Conservation (phyloP, 2,888 invertebrate genomes). For the Isoperla grammatica region DNA sequence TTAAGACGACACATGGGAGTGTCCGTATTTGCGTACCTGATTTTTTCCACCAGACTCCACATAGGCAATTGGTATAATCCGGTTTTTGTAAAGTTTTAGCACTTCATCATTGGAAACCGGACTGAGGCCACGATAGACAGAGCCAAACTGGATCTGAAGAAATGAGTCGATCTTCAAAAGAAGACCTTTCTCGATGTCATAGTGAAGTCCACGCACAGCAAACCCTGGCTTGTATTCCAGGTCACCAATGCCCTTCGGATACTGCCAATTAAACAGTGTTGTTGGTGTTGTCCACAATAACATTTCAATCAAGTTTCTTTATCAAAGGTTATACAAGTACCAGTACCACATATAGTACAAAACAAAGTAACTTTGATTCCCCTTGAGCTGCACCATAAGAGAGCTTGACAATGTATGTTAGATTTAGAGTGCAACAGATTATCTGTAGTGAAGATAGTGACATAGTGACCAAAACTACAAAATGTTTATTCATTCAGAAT, state of each 20-base stretch:
- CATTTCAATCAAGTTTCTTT: background rate
- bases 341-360: no score
- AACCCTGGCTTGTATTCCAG: conserved; percentile 88
- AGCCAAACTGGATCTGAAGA: conserved; percentile 92
- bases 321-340: no score
- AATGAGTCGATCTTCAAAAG: conserved; percentile 93
- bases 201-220: conserved; percentile 95
- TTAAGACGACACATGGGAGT: no score
- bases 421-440: no score
- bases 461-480: no score
- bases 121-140: conserved; percentile 82
- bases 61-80: conserved; percentile 80
- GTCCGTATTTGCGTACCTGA: no score
- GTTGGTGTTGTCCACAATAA: conserved; percentile 20
- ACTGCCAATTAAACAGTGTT: conserved; percentile 70
- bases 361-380: no score
- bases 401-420: no score
- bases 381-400: no score
- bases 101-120: conserved; percentile 81
- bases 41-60: conserved; percentile 73
- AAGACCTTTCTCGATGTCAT: conserved; percentile 92
- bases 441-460: no score
- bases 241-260: conserved; percentile 75
- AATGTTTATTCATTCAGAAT: no score
- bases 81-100: conserved; percentile 73